Conservation (phyloP, 2,797 vertebrate species). For the Streptopelia turtur region DNA sequence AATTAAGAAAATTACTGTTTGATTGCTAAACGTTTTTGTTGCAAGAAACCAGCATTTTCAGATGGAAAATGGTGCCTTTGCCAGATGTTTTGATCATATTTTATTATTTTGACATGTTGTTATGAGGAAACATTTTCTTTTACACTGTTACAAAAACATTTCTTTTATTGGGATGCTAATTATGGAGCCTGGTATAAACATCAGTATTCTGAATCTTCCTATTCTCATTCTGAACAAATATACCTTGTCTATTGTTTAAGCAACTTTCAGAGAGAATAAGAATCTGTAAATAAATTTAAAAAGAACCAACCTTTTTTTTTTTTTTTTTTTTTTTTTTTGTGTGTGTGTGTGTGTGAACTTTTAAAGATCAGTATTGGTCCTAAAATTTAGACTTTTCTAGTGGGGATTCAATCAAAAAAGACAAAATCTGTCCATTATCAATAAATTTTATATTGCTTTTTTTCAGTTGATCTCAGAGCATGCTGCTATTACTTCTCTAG, state of each 20-base stretch:
- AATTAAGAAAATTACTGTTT: neutral
- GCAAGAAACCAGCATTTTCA: neutral
- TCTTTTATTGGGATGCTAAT: neutral
- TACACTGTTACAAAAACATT: neutral
- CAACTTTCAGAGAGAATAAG: neutral
- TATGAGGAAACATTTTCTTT: neutral
- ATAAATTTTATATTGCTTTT: neutral
- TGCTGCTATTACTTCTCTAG: neutral
- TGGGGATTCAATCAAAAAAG: neutral
- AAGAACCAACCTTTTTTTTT: neutral
- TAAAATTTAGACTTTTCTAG: neutral
- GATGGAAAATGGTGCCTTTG: neutral
- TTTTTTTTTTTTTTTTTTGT: neutral
- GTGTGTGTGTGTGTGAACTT: neutral
- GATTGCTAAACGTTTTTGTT: neutral
- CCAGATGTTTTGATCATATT: neutral
- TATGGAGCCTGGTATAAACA: neutral
- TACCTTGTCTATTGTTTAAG: neutral
- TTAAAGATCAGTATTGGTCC: neutral
- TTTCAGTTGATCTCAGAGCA: neutral
- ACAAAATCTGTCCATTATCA: neutral
- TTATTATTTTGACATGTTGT: neutral
- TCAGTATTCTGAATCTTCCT: neutral
- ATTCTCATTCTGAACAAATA: neutral
- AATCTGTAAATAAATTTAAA: neutral